Evolutionary conservation across 2,113 vertebrate genomes (phyloP).

Genomic region (Coptodon bakossiorum): DNA sequence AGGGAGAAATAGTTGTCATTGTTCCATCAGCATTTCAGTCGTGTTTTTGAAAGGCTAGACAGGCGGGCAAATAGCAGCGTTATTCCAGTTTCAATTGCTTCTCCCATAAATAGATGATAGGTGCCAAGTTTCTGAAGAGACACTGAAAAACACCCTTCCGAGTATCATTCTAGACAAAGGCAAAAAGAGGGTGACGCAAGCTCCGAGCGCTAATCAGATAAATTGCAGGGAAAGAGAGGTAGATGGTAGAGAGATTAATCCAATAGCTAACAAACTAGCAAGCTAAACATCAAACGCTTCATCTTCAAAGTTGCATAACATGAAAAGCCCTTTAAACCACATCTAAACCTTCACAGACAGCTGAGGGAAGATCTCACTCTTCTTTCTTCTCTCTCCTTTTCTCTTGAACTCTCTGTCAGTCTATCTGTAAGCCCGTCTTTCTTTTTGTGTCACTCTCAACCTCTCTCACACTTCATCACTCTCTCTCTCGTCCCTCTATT

Average conservation of each 20-base stretch:
- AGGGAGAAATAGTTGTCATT: slow-evolving; percentile 60
- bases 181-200: slow-evolving; percentile 38
- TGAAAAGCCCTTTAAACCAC: slow-evolving; percentile 64
- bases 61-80: slow-evolving; percentile 57
- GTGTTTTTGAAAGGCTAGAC: slow-evolving; percentile 53
- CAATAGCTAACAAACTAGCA: slow-evolving; percentile 62
- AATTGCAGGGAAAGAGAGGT: slow-evolving; percentile 28
- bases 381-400: slow-evolving; percentile 37
- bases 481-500: background rate
- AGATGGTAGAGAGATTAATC: slow-evolving; percentile 52
- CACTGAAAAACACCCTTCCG: slow-evolving; percentile 39
- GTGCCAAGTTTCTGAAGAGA: slow-evolving; percentile 48
- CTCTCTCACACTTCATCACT: background rate
- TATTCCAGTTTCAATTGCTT: slow-evolving; percentile 58
- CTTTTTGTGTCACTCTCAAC: background rate
- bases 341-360: slow-evolving; percentile 57
- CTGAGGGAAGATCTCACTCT: slow-evolving; percentile 53
- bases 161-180: slow-evolving; percentile 40
- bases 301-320: slow-evolving; percentile 71
- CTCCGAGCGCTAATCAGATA: slow-evolving; percentile 48
- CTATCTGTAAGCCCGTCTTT: slow-evolving; percentile 22
- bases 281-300: slow-evolving; percentile 64
- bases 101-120: slow-evolving; percentile 63
- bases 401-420: slow-evolving; percentile 42
- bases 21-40: slow-evolving; percentile 60